Evolutionary conservation across 2,113 vertebrate genomes (phyloP).

Genomic region (Macrotis lagotis): DNA sequence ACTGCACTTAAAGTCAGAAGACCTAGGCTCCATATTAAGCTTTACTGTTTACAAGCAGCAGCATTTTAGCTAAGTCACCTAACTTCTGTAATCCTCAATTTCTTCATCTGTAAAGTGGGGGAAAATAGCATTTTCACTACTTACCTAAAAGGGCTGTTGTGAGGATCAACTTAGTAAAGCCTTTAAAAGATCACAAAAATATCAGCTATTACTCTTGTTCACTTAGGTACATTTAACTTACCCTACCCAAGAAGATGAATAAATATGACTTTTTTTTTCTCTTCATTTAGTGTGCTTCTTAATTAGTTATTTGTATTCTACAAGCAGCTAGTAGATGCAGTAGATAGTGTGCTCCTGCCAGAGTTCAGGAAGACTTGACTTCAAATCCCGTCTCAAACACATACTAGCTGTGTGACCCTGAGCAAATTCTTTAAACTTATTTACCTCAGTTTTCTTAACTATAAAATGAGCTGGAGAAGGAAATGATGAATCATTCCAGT

Average conservation of each 20-base stretch:
- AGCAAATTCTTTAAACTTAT: too few species aligned
- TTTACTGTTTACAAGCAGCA: background rate
- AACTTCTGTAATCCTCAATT: background rate
- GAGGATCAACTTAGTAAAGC: background rate
- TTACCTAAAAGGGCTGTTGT: background rate
- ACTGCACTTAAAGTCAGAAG: background rate
- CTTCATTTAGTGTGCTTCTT: background rate
- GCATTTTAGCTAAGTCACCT: background rate
- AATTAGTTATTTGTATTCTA: background rate
- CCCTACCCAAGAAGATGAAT: background rate
- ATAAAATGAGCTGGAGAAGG: too few species aligned
- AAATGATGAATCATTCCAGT: too few species aligned
- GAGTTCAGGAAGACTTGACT: too few species aligned
- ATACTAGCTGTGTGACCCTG: too few species aligned
- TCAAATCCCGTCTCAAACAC: too few species aligned
- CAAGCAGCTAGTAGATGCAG: too few species aligned
- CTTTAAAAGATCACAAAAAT: background rate
- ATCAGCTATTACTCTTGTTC: background rate
- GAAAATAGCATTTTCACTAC: background rate
- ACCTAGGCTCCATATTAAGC: background rate
- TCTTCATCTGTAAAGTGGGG: background rate
- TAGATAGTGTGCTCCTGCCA: too few species aligned
- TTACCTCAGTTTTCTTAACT: too few species aligned
- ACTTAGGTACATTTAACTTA: background rate
- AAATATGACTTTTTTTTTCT: background rate